These are phyloP conservation scores for Menura novaehollandiae DNA, from an alignment of 2,113 vertebrate species.

Conservation along the genomic window DNA sequence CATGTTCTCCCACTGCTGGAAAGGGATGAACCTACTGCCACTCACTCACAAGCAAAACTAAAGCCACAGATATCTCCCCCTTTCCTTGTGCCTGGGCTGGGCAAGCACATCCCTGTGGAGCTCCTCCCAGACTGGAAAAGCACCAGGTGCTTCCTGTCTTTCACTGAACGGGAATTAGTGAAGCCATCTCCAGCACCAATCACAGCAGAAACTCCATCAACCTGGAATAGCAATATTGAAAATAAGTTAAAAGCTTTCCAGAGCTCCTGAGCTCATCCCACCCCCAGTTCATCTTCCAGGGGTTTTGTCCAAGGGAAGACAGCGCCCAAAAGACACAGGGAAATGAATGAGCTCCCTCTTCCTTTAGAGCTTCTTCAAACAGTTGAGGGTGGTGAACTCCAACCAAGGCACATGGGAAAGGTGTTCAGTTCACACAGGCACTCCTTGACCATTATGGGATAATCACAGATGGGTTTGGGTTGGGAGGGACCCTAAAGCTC, in stretches of 20 bases:
- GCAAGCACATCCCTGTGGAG: background rate
- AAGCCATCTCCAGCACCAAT: background rate
- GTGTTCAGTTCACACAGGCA: background rate
- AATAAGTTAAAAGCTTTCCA: background rate
- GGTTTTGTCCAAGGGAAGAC: background rate
- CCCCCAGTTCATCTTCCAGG: background rate
- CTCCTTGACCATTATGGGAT: background rate
- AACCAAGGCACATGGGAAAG: rapidly evolving
- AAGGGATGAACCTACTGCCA: background rate
- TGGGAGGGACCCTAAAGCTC: background rate
- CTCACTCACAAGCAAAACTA: background rate
- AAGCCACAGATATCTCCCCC: background rate
- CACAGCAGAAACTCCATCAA: background rate
- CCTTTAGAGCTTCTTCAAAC: background rate
- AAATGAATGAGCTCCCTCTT: background rate
- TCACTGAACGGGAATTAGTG: background rate
- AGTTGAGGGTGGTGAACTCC: background rate
- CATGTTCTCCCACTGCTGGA: background rate
- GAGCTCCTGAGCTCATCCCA: background rate
- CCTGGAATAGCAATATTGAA: rapidly evolving
- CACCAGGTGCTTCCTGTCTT: rapidly evolving
- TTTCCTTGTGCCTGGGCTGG: background rate
- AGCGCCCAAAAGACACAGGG: background rate
- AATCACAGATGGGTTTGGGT: background rate
- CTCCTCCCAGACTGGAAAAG: background rate